phyloP scores from a whole-genome alignment of 2,797 vertebrate genomes.

The Anguilla marmorata region DNA sequence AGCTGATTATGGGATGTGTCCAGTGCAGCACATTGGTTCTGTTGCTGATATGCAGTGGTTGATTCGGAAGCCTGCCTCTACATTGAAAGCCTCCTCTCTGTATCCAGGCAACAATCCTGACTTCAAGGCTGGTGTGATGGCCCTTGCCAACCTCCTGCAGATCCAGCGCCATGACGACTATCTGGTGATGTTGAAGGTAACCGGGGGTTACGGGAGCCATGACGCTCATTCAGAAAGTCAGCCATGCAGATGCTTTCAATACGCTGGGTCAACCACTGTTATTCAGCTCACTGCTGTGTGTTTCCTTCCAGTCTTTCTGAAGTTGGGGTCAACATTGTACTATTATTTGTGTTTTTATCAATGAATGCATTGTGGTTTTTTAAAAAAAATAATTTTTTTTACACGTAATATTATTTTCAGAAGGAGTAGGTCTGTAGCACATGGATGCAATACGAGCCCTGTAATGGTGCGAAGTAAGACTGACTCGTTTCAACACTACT shows the following conservation, averaged over 20 bases:
- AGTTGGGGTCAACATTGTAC: neutral
- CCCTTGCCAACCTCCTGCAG: slow-evolving; percentile 91
- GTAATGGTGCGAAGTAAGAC: too few species aligned
- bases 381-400: too few species aligned
- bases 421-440: too few species aligned
- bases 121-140: slow-evolving; percentile 94
- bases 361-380: neutral
- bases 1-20: neutral
- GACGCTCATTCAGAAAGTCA: neutral
- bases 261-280: neutral
- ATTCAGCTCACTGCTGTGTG: neutral
- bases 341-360: too few species aligned
- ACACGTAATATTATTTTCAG: too few species aligned
- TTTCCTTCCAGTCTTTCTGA: neutral
- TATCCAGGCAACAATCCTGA: slow-evolving; percentile 86
- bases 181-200: slow-evolving; percentile 95
- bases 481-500: too few species aligned
- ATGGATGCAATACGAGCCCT: too few species aligned
- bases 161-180: slow-evolving; percentile 95
- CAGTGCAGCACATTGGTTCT: too few species aligned
- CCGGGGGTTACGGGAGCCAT: slow-evolving; percentile 21
- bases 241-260: neutral
- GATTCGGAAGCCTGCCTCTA: neutral
- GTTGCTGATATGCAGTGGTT: neutral
- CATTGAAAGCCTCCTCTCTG: neutral